Evolutionary conservation across 2,888 invertebrate species (phyloP).

Genomic region (Harpagoxenus sublaevis): DNA sequence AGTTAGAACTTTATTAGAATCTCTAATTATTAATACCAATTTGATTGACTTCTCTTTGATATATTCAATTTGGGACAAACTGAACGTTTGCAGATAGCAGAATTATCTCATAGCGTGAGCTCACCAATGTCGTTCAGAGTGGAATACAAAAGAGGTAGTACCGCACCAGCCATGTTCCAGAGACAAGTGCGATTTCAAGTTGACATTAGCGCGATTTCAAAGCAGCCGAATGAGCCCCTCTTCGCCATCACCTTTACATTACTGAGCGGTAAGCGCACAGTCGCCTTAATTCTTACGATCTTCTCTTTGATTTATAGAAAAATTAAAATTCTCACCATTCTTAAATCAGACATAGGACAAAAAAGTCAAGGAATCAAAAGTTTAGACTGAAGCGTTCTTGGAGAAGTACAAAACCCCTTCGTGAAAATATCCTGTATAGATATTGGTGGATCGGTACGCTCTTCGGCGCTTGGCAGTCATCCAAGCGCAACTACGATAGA

Average conservation of each 20-base stretch:
- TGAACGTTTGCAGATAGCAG: constrained; percentile 90
- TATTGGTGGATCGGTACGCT: constrained; percentile 60
- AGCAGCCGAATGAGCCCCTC: constrained; percentile 92
- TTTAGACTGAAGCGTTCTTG: not conserved
- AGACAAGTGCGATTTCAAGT: constrained; percentile 98
- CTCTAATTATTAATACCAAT: not conserved
- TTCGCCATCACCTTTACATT: constrained; percentile 98
- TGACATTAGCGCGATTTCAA: constrained; percentile 94
- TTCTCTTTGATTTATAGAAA: not conserved
- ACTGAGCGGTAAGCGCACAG: constrained; percentile 91
- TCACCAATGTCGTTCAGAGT: constrained; percentile 99
- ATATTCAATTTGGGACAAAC: not conserved
- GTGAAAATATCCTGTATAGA: constrained; percentile 6
- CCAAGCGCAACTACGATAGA: constrained; percentile 80
- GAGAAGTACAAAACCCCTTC: constrained; percentile 33
- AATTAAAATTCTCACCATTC: not conserved
- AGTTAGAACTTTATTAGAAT: not conserved
- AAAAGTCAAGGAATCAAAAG: not conserved
- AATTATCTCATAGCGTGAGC: constrained; percentile 98
- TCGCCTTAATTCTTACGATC: not conserved
- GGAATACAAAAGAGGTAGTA: constrained; percentile 97
- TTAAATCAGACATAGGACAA: not conserved
- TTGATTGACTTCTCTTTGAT: not conserved
- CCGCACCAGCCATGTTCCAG: constrained; percentile 98
- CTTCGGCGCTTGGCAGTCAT: constrained; percentile 79